Evolutionary conservation across 2,797 vertebrate genomes (phyloP), one percentile per base, ranked within the genome.

Genomic region (Phrynocephalus guinanensis): DNA sequence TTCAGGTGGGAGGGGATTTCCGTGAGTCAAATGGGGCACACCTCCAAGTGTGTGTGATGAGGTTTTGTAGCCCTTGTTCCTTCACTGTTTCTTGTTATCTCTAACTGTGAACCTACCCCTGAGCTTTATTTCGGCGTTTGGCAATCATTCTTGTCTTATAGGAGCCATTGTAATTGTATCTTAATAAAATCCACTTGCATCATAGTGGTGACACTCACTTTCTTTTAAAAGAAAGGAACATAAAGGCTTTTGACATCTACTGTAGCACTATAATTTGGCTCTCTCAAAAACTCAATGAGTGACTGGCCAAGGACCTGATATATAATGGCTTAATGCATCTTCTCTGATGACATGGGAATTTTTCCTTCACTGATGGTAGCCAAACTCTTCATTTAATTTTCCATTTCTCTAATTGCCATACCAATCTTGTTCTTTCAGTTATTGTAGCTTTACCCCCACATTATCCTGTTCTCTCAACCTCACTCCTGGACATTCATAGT

Each of bases 101-200:
- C 48, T 84, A 82, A 70, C 89, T 82, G 38, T 75, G 79, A 72
- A 67, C 18, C 71, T 1, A 91, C 30, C n/a, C 38, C n/a, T 68
- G 1, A 84, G 79, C 0, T 38, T 33, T 82, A 16, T 73, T 91
- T 90, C 87, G 85, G 78, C 77, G 71, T 91, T 90, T 87, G 85
- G 78, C 77, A 73, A 76, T 18, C 48, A 38, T 48, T 81, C 6
- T 83, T 82, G 79, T 93, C 95, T 91, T 91, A 86, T 88, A 90
- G 90, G 70, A 92, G 81, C 56, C 44, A 66, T 78, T 89, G 89
- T 38, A 93, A 94, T 92, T 94, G 92, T 93, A 68, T 88, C 90
- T 91, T 93, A 95, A 96, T 95, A 95, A 95, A 95, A 95, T 89
- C 90, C 89, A 91, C 88, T 95, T 93, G 81, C 5, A 90, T 68